These are phyloP conservation scores for Neosilurus hyrtlii DNA, from an alignment of 2,797 vertebrate genomes.

Conservation along the genomic window DNA sequence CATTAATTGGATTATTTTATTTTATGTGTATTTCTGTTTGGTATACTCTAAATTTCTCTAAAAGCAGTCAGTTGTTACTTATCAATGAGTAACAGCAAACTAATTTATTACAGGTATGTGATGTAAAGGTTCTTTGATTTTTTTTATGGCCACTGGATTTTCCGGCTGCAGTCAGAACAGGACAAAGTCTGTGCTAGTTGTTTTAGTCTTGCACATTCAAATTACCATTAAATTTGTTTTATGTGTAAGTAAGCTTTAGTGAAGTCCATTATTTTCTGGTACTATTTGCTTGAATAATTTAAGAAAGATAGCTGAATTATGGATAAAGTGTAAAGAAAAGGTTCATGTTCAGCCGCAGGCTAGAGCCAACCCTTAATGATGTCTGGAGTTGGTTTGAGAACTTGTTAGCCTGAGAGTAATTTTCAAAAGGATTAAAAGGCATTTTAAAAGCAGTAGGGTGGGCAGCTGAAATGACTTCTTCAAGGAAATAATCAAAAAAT, in stretches of 20 bases:
- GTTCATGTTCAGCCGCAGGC: slow-evolving; percentile 93
- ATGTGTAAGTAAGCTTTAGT: slow-evolving; percentile 91
- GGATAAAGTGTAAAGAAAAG: slow-evolving; percentile 99
- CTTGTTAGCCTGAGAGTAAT: slow-evolving; percentile 96
- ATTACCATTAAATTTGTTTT: slow-evolving; percentile 92
- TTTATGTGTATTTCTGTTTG: not conserved
- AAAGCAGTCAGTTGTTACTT: not conserved
- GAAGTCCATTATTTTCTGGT: slow-evolving; percentile 97
- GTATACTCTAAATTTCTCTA: not conserved
- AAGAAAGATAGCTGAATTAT: slow-evolving; percentile 97
- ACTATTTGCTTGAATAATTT: slow-evolving; percentile 99
- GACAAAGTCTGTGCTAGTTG: slow-evolving; percentile 56
- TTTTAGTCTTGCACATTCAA: slow-evolving; percentile 85
- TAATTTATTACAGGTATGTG: not conserved
- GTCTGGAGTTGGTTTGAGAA: slow-evolving; percentile 92
- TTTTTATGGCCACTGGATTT: not conserved
- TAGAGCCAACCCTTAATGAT: slow-evolving; percentile 96
- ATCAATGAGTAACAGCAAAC: not conserved
- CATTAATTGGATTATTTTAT: too few relatives aligned
- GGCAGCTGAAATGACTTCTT: slow-evolving; percentile 51
- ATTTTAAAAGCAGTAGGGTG: slow-evolving; percentile 84
- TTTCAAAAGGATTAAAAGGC: slow-evolving; percentile 90
- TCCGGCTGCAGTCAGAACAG: slow-evolving; percentile 64
- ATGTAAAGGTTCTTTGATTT: not conserved
- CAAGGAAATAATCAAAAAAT: slow-evolving; percentile 49